phyloP scores from a whole-genome alignment of 2,113 vertebrate genomes.

The Xyrauchen texanus region DNA sequence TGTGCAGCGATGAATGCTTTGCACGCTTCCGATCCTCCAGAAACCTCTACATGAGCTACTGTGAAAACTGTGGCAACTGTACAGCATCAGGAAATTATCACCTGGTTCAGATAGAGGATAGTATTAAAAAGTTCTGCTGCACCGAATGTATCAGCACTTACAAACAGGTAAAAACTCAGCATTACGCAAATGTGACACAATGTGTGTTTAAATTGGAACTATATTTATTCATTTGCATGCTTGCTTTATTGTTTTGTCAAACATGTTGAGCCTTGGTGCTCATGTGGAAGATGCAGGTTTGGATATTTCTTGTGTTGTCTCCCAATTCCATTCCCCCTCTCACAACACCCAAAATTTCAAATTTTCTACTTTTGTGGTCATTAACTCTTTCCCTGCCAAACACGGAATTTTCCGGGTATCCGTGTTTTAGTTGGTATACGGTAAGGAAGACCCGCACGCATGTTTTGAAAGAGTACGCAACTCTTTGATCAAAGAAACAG shows the following conservation, averaged over 20 bases:
- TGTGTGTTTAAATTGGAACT: not conserved
- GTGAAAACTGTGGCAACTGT: conserved; percentile 91
- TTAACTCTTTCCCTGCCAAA: too few species aligned
- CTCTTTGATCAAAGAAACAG: too few species aligned
- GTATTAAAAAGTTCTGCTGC: conserved; percentile 92
- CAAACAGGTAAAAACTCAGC: conserved; percentile 80
- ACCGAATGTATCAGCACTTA: conserved; percentile 83
- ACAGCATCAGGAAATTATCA: conserved; percentile 86
- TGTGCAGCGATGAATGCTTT: conserved; percentile 93
- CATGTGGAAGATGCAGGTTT: not conserved
- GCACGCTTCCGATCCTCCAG: conserved; percentile 90
- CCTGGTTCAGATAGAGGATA: conserved; percentile 83
- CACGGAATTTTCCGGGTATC: too few species aligned
- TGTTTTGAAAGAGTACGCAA: too few species aligned
- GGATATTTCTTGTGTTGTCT: not conserved
- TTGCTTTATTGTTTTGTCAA: too few species aligned
- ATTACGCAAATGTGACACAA: not conserved
- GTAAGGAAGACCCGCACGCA: too few species aligned
- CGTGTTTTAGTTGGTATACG: too few species aligned
- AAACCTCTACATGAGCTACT: conserved; percentile 95
- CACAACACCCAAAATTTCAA: too few species aligned
- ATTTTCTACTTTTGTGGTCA: not conserved
- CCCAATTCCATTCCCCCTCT: not conserved
- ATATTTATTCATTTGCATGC: too few species aligned
- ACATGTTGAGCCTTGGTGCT: too few species aligned